These are phyloP conservation scores for Xyrichtys novacula DNA, from an alignment of 2,797 vertebrate species.

Conservation along the genomic window DNA sequence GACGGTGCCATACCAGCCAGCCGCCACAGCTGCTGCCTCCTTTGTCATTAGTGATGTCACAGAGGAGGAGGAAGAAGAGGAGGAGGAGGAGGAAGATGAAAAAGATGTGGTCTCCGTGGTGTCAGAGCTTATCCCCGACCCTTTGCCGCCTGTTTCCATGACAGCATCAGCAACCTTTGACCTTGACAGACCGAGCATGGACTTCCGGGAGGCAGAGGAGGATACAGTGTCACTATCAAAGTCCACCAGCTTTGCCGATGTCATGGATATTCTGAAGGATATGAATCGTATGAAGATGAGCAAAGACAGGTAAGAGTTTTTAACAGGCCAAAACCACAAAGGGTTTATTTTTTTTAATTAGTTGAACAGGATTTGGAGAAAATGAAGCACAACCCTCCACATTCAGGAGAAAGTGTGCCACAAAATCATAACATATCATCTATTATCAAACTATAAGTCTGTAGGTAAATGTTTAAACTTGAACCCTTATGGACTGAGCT, in stretches of 20 bases:
- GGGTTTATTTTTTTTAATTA: background rate
- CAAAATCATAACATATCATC: too few species aligned
- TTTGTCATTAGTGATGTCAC: constrained; percentile 99
- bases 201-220: constrained; percentile 90
- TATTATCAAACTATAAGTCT: too few species aligned
- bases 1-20: constrained; percentile 89
- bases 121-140: constrained; percentile 93
- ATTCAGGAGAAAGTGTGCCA: too few species aligned
- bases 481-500: too few species aligned
- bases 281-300: constrained; percentile 99
- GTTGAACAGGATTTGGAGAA: too few species aligned
- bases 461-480: too few species aligned
- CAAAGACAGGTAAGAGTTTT: constrained; percentile 89
- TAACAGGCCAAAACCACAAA: background rate
- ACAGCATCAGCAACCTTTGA: constrained; percentile 92
- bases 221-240: constrained; percentile 96
- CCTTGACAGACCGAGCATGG: constrained; percentile 88
- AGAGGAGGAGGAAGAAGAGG: constrained; percentile 90
- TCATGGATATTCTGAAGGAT: constrained; percentile 98
- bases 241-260: constrained; percentile 98
- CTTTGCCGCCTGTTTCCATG: constrained; percentile 88
- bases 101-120: constrained; percentile 80
- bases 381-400: too few species aligned
- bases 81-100: constrained; percentile 90
- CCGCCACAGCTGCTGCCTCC: constrained; percentile 88